phyloP scores from a whole-genome alignment of 2,113 vertebrate genomes.

The Coregonus clupeaformis region DNA sequence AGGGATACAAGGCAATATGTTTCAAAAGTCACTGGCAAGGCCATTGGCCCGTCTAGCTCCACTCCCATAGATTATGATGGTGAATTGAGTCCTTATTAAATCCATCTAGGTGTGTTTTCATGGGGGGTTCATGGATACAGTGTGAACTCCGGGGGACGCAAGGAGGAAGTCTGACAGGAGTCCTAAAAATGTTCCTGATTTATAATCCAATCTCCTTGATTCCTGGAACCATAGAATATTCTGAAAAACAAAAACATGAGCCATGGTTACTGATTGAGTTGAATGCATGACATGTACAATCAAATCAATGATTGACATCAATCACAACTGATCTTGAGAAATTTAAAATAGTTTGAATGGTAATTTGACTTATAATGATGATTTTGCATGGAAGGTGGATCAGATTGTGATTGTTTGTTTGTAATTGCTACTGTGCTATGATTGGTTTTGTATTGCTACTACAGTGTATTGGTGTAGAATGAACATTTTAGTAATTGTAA shows the following conservation, averaged over 20 bases:
- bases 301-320: too few relatives aligned
- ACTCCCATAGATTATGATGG: slow-evolving; percentile 17
- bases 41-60: slow-evolving; percentile 14
- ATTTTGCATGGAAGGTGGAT: neutral
- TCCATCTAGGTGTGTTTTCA: slow-evolving; percentile 4
- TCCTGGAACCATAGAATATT: slow-evolving; percentile 20
- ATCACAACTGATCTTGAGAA: too few relatives aligned
- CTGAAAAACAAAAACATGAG: slow-evolving; percentile 12
- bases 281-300: neutral
- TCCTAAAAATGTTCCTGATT: slow-evolving; percentile 12
- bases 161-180: neutral
- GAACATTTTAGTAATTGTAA: neutral
- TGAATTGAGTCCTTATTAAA: slow-evolving; percentile 10
- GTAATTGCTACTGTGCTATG: neutral
- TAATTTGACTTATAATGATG: neutral
- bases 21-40: slow-evolving; percentile 21
- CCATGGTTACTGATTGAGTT: neutral
- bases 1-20: slow-evolving; percentile 25
- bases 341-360: neutral
- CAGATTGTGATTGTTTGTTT: neutral
- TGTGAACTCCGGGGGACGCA: neutral
- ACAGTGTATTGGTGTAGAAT: neutral
- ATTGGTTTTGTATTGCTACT: neutral
- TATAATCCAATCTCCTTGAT: slow-evolving; percentile 7
- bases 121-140: neutral